A percentile compares a stretch with the other conserved stretches of the same genome.
These are phyloP conservation scores for Petaurus breviceps DNA, from an alignment of 2,113 vertebrate genomes.

Conservation along the genomic window DNA sequence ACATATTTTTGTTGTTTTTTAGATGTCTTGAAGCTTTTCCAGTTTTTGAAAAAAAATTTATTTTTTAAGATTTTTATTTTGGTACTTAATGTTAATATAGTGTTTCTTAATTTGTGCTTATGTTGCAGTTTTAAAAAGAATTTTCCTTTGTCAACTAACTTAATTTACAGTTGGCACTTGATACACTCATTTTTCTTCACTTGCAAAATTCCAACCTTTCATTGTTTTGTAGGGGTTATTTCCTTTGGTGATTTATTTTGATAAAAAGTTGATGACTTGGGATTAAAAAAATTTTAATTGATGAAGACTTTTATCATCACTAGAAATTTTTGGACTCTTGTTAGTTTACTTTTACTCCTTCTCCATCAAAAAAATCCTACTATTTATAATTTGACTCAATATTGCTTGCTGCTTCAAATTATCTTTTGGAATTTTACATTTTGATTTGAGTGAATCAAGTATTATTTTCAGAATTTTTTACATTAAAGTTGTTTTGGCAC, in stretches of 20 bases:
- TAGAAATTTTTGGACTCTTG: background rate
- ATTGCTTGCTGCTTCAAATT: slow-evolving; percentile 19
- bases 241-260: background rate
- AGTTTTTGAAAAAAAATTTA: slow-evolving; percentile 43
- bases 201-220: slow-evolving; percentile 31
- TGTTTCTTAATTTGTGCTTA: slow-evolving; percentile 45
- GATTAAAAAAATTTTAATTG: background rate
- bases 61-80: slow-evolving; percentile 68
- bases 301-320: background rate
- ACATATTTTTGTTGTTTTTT: slow-evolving; percentile 62
- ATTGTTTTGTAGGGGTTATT: background rate
- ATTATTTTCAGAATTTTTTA: slow-evolving; percentile 48
- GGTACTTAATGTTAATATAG: slow-evolving; percentile 57
- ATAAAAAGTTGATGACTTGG: background rate
- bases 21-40: slow-evolving; percentile 67
- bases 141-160: slow-evolving; percentile 30
- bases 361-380: background rate
- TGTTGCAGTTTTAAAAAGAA: slow-evolving; percentile 1
- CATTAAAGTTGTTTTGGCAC: slow-evolving; percentile 41
- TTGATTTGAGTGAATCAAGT: slow-evolving; percentile 35
- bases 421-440: slow-evolving; percentile 29
- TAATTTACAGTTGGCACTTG: background rate
- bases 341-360: background rate
- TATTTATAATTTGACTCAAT: background rate
- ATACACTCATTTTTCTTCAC: slow-evolving; percentile 12